Base-by-base conservation (phyloP, 2,888 invertebrate genomes). In the Lycophotia porphyrea region DNA sequence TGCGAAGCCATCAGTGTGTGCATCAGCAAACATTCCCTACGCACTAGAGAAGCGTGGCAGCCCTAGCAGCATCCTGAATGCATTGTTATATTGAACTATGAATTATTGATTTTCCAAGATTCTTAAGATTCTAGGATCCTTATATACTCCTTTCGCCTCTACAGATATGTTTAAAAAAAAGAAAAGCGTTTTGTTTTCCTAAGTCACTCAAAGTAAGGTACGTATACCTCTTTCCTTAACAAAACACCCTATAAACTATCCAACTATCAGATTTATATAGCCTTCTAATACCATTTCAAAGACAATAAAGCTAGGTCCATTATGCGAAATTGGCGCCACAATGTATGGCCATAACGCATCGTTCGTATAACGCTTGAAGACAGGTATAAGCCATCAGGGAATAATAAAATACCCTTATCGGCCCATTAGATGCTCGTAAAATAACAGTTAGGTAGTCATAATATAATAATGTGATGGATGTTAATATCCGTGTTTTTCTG, bases 391-490 rank as follows among this genome's bases (percentile, higher is more conserved):
- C 95, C 96, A 95, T 96, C 96, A 95, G 94, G 95, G 95, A 92
- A 94, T 95, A 96, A 96, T 96, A 96, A 96, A 96, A 96, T 92
- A 93, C 94, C 93, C 93, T 95, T 96, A 96, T 96, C 96, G 94
- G 91, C 90, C 95, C 96, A 95, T 96, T 96, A 96, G 93, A 93
- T 90, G 93, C 94, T 95, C 96, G 93, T 96, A 96, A 96, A 96
- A 96, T 96, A 96, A 96, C 96, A 95, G 95, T 96, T 96, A 96
- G 95, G 96, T 96, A 96, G 94, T 95, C 94, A 95, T 95, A 89
- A 89, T 86, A 94, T 93, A 94, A 94, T 94, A 95, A 93, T 93
- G 91, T 95, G 95, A 96, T 96, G 90, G 94, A 96, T 94, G 94
- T 93, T 96, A 94, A 96, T 95, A 94, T 91, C 92, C 88, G 87